Conservation (phyloP, 1,140 invertebrate genomes). For the Monomorium pharaonis region DNA sequence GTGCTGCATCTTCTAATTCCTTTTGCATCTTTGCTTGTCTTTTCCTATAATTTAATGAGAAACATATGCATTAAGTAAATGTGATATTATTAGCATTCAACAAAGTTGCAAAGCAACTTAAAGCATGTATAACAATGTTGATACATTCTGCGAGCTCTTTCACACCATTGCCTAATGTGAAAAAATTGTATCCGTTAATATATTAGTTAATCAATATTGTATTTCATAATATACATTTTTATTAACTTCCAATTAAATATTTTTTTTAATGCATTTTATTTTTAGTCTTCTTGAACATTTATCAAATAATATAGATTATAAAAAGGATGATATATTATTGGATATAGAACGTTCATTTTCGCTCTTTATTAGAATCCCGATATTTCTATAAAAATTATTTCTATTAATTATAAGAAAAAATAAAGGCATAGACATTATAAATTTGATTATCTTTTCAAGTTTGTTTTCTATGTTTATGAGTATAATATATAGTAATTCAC, state of each 20-base stretch:
- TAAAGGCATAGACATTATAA: not conserved
- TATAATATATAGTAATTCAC: not conserved
- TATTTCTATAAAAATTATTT: not conserved
- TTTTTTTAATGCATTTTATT: not conserved
- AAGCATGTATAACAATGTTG: slow-evolving; percentile 21
- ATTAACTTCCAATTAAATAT: not conserved
- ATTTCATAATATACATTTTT: slow-evolving; percentile 18
- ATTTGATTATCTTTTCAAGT: slow-evolving; percentile 51
- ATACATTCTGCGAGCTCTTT: slow-evolving; percentile 7
- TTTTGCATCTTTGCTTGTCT: slow-evolving; percentile 94
- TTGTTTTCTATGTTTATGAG: slow-evolving; percentile 5
- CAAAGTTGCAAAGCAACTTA: slow-evolving; percentile 45
- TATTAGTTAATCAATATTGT: not conserved
- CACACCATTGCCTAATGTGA: slow-evolving; percentile 15
- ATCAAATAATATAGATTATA: not conserved
- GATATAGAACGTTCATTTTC: not conserved
- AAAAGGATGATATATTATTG: not conserved
- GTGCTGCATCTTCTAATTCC: slow-evolving; percentile 96
- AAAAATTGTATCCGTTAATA: not conserved
- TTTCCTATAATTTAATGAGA: slow-evolving; percentile 88
- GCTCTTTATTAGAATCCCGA: not conserved
- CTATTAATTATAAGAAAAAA: not conserved
- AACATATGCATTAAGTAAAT: slow-evolving; percentile 19
- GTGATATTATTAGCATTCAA: not conserved
- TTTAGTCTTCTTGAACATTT: not conserved